Base-by-base conservation (phyloP, 2,888 invertebrate species). In the Coenonympha glycerion region DNA sequence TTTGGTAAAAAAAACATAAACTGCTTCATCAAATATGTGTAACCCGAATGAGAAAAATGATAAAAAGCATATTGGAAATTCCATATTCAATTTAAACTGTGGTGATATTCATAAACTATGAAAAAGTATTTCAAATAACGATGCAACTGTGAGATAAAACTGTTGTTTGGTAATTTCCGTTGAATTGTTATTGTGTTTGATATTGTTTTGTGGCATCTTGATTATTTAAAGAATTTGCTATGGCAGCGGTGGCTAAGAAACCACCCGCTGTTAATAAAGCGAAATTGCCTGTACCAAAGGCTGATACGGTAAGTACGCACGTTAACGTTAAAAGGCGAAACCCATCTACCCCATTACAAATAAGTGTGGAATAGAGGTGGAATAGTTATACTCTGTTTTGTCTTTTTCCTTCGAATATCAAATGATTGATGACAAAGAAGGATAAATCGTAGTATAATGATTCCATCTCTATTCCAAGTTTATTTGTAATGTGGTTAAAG, bases 201-300 rank as follows among this genome's bases (percentile, higher is more conserved):
- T 33, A 18, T 30, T 56, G 50, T 56, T 33, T 80, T 84, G 83
- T 84, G 86, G 82, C 76, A 81, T 77, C 74, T 73, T 68, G 62
- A 62, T 65, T 61, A 61, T 69, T 73, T 65, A 65, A 71, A 69
- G 68, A 73, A 65, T 66, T 72, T 52, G 66, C 44, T 3, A 86
- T 86, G 86, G 83, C 86, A 59, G 73, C 85, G 54, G 78, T 80
- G 65, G 76, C 78, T 50, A 83, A 78, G 64, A 84, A 83, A 65
- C 68, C 79, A 36, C 44, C 52, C 26, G 49, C 47, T 30, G 49
- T 47, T 42, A 49, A 39, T 40, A 46, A 46, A 26, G 37, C 46
- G 28, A 46, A 46, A 22, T 50, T 59, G 49, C 68, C 67, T 53
- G 55, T 65, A 49, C 64, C 73, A 21, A 71, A 69, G 55, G 61